Percentiles rank a stretch among this genome's conserved stretches.
Evolutionary conservation across 1,140 invertebrate genomes (phyloP).

Genomic region (Drosophila navojoa): DNA sequence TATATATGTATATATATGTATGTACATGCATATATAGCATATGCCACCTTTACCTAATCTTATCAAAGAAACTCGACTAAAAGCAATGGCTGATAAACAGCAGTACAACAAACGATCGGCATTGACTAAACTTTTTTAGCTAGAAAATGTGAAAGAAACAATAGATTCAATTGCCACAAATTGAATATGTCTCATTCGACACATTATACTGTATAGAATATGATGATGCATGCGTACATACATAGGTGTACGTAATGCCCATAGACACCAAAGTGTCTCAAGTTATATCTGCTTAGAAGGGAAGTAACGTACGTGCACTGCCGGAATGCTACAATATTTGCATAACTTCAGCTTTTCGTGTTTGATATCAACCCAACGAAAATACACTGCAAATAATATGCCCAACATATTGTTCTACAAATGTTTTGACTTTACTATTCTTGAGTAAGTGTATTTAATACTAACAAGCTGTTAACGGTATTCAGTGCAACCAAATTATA

Average conservation of each 20-base stretch:
- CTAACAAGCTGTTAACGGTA: too few relatives aligned
- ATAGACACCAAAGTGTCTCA: neutral
- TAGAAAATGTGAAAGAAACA: neutral
- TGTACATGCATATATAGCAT: neutral
- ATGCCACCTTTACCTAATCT: slow-evolving; percentile 28
- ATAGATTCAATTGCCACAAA: neutral
- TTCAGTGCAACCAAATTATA: neutral
- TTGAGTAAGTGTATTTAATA: too few relatives aligned
- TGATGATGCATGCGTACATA: neutral
- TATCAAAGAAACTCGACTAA: slow-evolving; percentile 41
- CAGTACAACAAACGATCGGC: slow-evolving; percentile 16
- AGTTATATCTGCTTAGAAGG: slow-evolving; percentile 19
- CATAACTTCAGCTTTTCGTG: slow-evolving; percentile 36
- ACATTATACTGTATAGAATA: neutral
- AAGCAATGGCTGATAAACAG: slow-evolving; percentile 40
- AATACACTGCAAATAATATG: neutral
- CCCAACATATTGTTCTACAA: neutral
- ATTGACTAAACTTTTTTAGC: slow-evolving; percentile 41
- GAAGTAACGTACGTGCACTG: slow-evolving; percentile 47
- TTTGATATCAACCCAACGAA: neutral
- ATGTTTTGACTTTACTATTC: neutral
- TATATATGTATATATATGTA: too few relatives aligned
- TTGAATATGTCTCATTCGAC: slow-evolving; percentile 4
- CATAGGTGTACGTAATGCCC: neutral
- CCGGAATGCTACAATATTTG: slow-evolving; percentile 45